Evolutionary conservation across 2,888 invertebrate genomes (phyloP), one percentile per base, ranked within the genome.

Genomic region (Mythimna vitellina): DNA sequence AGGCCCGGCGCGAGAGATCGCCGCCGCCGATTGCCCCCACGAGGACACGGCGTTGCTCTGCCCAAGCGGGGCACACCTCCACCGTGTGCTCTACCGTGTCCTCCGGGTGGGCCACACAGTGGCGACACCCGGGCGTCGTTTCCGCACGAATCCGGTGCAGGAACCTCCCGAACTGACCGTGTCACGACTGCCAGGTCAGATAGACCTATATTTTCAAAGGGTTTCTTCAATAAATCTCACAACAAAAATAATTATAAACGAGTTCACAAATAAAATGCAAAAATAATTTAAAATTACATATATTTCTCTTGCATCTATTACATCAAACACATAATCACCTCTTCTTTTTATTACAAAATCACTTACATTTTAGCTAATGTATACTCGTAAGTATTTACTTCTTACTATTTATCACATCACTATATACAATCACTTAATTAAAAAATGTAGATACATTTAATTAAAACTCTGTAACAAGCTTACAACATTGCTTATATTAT

Each of bases 291-390:
- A 51, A 51, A 60, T 62, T n/a, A 65, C 25, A 49, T 80, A 71
- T 76, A 80, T 80, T 80, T 51, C 4, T 62, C 22, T 32, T 63
- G 14, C 61, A 20, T 22, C 17, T 46, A 46, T 29, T 29, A 67
- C 32, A 70, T 54, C 32, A 66, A 64, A 76, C 58, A 76, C 57
- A 62, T 35, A 46, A 57, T 38, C 12, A 53, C 25, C 17, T 20
- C 14, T 63, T 65, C 54, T 58, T 38, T 7, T 67, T 53, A 38
- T 70, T 80, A 71, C 56, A 80, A 79, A 79, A 79, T 70, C 60
- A 69, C 62, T 68, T 75, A 61, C 54, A 53, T 49, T 60, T 58
- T 53, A 53, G 17, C 53, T 69, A 54, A 32, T 42, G 1, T 25
- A 57, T 49, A 68, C 38, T 32, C 29, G 14, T 51, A 60, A 65